Evolutionary conservation across 1,140 invertebrate genomes (phyloP).

Genomic region (Aphidius ervi): DNA sequence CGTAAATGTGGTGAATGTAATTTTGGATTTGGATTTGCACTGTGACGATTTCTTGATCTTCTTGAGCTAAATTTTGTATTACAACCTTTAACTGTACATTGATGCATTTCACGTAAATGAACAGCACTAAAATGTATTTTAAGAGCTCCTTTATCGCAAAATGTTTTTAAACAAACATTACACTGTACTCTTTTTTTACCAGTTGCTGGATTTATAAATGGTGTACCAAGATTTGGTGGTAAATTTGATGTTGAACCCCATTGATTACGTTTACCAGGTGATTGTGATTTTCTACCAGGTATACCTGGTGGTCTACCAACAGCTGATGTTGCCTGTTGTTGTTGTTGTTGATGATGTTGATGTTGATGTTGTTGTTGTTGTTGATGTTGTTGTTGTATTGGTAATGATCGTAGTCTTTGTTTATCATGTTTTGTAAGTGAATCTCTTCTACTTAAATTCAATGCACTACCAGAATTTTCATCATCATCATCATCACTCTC

Average conservation of each 20-base stretch:
- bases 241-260: slow-evolving; percentile 75
- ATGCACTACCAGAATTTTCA: slow-evolving; percentile 61
- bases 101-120: slow-evolving; percentile 98
- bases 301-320: slow-evolving; percentile 50
- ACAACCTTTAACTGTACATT: slow-evolving; percentile 97
- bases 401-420: slow-evolving; percentile 50
- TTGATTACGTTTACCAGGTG: slow-evolving; percentile 78
- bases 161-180: slow-evolving; percentile 97
- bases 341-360: slow-evolving; percentile 14
- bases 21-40: slow-evolving; percentile 97
- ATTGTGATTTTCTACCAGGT: slow-evolving; percentile 73
- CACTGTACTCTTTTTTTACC: slow-evolving; percentile 97
- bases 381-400: slow-evolving; percentile 26
- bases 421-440: slow-evolving; percentile 37
- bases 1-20: slow-evolving; percentile 91
- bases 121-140: slow-evolving; percentile 99
- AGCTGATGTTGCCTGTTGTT: slow-evolving; percentile 26
- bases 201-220: slow-evolving; percentile 86
- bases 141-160: slow-evolving; percentile 98
- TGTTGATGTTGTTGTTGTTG: slow-evolving; percentile 20
- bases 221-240: slow-evolving; percentile 81
- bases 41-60: slow-evolving; percentile 91
- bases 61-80: slow-evolving; percentile 99
- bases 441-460: slow-evolving; percentile 63
- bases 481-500: slow-evolving; percentile 66